A percentile compares a stretch with the other conserved stretches of the same genome.
phyloP scores from a whole-genome alignment of 2,888 invertebrate genomes.

The Lepidochitona cinerea region DNA sequence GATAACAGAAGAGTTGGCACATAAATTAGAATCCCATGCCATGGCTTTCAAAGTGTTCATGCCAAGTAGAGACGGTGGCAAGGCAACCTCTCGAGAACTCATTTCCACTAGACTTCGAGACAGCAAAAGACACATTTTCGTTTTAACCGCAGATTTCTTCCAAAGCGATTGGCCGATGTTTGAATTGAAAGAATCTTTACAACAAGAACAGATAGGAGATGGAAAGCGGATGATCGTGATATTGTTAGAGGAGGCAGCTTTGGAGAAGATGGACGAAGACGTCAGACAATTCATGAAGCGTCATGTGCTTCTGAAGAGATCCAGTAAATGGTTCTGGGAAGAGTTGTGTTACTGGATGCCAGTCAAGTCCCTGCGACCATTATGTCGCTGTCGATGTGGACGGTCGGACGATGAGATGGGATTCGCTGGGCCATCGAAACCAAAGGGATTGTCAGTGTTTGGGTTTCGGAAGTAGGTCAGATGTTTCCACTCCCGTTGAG shows the following conservation, averaged over 20 bases:
- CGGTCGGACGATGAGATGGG: background rate
- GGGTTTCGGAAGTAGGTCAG: background rate
- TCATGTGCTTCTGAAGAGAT: background rate
- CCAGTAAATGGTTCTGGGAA: background rate
- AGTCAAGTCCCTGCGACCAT: background rate
- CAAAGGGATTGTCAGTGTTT: background rate
- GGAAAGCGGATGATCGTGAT: constrained; percentile 7
- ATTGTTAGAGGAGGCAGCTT: background rate
- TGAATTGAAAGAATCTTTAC: background rate
- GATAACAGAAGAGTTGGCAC: background rate
- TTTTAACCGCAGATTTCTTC: background rate
- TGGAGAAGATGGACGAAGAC: background rate
- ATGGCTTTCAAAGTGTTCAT: background rate
- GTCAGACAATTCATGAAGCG: background rate
- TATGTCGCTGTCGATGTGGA: no score
- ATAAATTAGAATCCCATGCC: background rate
- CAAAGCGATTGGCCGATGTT: background rate
- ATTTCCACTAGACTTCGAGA: background rate
- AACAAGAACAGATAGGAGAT: background rate
- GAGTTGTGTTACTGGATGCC: constrained; percentile 7
- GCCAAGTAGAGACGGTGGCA: background rate
- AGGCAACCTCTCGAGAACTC: background rate
- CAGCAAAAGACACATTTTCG: background rate
- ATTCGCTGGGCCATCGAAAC: background rate
- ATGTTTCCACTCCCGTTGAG: background rate